Conservation (phyloP, 2,797 vertebrate genomes). For the Diceros bicornis region DNA sequence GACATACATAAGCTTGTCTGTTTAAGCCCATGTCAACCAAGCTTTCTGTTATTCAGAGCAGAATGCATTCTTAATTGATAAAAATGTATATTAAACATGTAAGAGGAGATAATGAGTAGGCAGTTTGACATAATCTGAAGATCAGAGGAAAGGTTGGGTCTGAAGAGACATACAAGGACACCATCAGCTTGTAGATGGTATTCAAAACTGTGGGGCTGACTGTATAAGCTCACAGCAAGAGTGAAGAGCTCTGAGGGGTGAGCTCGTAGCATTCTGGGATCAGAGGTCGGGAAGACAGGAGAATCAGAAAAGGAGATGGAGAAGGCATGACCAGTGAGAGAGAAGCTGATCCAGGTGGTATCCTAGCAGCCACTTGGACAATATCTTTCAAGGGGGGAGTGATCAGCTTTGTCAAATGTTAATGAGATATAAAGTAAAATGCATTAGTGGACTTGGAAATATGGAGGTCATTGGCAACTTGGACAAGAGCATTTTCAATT, state of each 20-base stretch:
- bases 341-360: neutral
- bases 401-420: neutral
- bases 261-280: neutral
- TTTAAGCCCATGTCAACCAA: neutral
- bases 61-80: neutral
- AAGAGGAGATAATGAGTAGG: neutral
- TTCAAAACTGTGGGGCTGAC: neutral
- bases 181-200: neutral
- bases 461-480: neutral
- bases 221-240: neutral
- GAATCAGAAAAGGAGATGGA: neutral
- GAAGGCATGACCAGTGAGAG: neutral
- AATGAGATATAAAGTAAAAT: conserved; percentile 28
- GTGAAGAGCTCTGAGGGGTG: neutral
- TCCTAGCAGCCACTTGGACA: neutral
- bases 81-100: neutral
- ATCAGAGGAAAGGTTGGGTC: neutral
- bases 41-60: neutral
- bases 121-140: neutral
- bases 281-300: neutral
- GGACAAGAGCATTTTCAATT: neutral
- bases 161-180: neutral
- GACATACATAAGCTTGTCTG: neutral
- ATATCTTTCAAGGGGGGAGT: neutral
- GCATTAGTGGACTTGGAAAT: neutral